phyloP scores from a whole-genome alignment of 2,113 vertebrate species.

The Theristicus caerulescens region DNA sequence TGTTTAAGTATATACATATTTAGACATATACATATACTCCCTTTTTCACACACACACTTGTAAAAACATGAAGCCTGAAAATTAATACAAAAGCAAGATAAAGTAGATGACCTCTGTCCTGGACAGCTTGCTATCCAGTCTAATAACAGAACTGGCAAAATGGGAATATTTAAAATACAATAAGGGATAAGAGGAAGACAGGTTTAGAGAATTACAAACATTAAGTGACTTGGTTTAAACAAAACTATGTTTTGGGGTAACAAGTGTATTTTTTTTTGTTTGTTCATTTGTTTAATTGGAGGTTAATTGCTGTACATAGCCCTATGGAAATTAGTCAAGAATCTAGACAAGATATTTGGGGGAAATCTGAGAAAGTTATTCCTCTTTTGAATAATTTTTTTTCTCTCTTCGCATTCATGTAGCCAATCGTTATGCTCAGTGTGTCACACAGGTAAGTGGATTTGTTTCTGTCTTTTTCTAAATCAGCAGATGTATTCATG shows the following conservation, averaged over 20 bases:
- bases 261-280: background rate
- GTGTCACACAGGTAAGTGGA: background rate
- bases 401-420: background rate
- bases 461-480: background rate
- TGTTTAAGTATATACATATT: background rate
- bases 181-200: background rate
- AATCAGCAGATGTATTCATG: background rate
- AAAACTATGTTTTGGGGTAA: background rate
- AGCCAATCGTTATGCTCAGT: background rate
- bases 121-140: background rate
- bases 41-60: background rate
- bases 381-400: background rate
- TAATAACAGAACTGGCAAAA: background rate
- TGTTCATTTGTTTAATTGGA: background rate
- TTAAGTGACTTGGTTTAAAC: background rate
- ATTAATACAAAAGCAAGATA: background rate
- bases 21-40: background rate
- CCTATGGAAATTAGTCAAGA: background rate
- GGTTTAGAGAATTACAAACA: background rate
- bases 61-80: background rate
- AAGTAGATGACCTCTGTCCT: background rate
- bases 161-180: background rate
- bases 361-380: background rate
- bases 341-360: background rate
- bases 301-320: background rate